Base-by-base conservation (phyloP, 2,113 vertebrate species). In the Phaethornis superciliosus region DNA sequence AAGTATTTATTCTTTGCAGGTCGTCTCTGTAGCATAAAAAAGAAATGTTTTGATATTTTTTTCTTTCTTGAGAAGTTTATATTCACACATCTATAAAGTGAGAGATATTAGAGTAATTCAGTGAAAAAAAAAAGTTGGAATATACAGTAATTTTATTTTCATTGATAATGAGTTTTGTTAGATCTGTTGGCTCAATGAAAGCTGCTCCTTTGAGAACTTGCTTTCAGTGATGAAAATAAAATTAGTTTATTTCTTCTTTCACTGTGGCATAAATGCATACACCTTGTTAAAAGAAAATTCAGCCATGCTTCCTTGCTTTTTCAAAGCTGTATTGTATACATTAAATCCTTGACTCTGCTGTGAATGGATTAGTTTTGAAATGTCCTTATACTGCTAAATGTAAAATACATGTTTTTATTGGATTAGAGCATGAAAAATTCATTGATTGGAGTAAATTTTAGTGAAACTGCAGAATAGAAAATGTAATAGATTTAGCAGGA, bases 151-250 rank as follows among this genome's bases (percentile, higher is more conserved):
- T 85, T 69, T 88, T 89, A 60, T 93, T 97, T 96, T 89, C 81
- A 49, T 54, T 47, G 59, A 19, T 91, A 72, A 93, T 81, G 27
- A 94, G 56, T 85, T 97, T 95, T 91, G 62, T 92, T 90, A 88
- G 62, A 32, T 88, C 17, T 83, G 54, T 62, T 93, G 89, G 26
- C 64, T 81, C 1, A 0, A 21, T 93, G 86, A 90, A 93, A 89
- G 78, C 46, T 46, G 37, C 51, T 94, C 70, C 93, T 3, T 26
- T 69, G 79, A 95, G 89, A 94, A 86, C 46, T 90, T 85, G 62
- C 75, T 86, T 88, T 87, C 71, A 90, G 58, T 56, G 59, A 67
- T 70, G 55, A 78, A 94, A 95, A 96, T 90, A 87, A 96, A 95
- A 95, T 95, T 67, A 72, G 63, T 87, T 90, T 62, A 40, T 85